Percentiles rank a stretch among this genome's conserved stretches.
Evolutionary conservation across 2,888 invertebrate genomes (phyloP).

Genomic region (Andrena flavipes): DNA sequence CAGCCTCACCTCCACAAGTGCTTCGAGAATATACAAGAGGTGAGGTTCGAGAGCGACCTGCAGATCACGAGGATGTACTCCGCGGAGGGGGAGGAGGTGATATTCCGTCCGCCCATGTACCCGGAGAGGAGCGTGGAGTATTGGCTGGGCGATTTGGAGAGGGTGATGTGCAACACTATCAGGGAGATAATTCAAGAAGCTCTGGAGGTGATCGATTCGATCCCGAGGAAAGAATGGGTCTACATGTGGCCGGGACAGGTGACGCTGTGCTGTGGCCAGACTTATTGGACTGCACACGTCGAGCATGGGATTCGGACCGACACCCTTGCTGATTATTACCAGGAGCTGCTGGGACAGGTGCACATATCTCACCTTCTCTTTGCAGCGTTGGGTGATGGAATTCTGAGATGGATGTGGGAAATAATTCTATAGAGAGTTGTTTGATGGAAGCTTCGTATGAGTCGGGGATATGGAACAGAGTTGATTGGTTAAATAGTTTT

Average conservation of each 20-base stretch:
- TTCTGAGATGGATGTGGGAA: no score
- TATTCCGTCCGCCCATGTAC: constrained; percentile 88
- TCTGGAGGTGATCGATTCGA: constrained; percentile 84
- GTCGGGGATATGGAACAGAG: no score
- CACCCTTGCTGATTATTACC: constrained; percentile 86
- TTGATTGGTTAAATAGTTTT: no score
- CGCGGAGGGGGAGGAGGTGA: constrained; percentile 91
- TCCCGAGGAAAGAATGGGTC: constrained; percentile 88
- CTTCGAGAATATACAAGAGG: constrained; percentile 91
- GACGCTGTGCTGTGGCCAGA: constrained; percentile 91
- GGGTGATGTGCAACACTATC: constrained; percentile 89
- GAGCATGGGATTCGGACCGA: constrained; percentile 87
- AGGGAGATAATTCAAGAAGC: constrained; percentile 82
- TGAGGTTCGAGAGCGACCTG: constrained; percentile 90
- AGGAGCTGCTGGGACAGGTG: constrained; percentile 87
- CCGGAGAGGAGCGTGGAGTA: constrained; percentile 91
- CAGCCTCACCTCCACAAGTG: constrained; percentile 94
- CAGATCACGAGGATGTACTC: constrained; percentile 91
- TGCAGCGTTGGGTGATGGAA: no score
- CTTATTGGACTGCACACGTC: constrained; percentile 91
- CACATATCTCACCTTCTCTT: background rate
- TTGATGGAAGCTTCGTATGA: no score
- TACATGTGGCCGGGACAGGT: constrained; percentile 93
- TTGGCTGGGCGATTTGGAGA: constrained; percentile 90
- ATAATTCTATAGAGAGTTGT: no score